Evolutionary conservation across 2,888 invertebrate genomes (phyloP), one percentile per base, ranked within the genome.

Genomic region (Drosophila cracens): DNA sequence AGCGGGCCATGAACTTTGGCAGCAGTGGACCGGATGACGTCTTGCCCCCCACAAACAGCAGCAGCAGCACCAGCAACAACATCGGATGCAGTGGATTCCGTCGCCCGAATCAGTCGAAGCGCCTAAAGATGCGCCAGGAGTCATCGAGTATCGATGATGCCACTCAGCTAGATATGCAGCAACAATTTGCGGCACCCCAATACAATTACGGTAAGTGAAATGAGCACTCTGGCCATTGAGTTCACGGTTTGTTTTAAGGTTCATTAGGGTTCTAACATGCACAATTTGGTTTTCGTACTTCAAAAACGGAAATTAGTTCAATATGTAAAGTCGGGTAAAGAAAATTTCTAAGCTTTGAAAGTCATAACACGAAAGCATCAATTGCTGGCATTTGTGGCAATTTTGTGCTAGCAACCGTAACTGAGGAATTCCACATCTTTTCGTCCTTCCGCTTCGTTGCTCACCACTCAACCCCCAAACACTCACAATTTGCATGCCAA

Each of bases 1-100:
- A 94, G 77, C 87, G 89, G 13, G 91, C 90, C 60, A 85, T 91
- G 85, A 79, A 78, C 48, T 78, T 83, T 43, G 77, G 83, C 65
- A 86, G 81, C 75, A 88, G 81, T 33, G 86, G 88, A 1, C 78
- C 87, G 13, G 77, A 79, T 13, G 61, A 68, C 13, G 58, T 76
- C n/a, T 8, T 68, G 13, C 36, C 36, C 2, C 6, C 36, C 2
- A 52, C 68, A 13, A 57, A 36, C 66, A 59, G 46, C 34, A 36
- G 40, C 60, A 66, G 46, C 46, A 52, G 46, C 54, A 66, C n/a
- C 51, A 48, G 48, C 53, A 64, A n/a, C 56, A 46, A 16, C 7
- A 29, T 38, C n/a, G 27, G 53, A 57, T 33, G 33, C 61, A 70
- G 48, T 8, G 33, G 34, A 18, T 25, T 51, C 8, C 74, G 79